Percentiles rank a stretch among this genome's conserved stretches.
Evolutionary conservation across 2,797 vertebrate species (phyloP).

Genomic region (Lagodon rhomboides): DNA sequence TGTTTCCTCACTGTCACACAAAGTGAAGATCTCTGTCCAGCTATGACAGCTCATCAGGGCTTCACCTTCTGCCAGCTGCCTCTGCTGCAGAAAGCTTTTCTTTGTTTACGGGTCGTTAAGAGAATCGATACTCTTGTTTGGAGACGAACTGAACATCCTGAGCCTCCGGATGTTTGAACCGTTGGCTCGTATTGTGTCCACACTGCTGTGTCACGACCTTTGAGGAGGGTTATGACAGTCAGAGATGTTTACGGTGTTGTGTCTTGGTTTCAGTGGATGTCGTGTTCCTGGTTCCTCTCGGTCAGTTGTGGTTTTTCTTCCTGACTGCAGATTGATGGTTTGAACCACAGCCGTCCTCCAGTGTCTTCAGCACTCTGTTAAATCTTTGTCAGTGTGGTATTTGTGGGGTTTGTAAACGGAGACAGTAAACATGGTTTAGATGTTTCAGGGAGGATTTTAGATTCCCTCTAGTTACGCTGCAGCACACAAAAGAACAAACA

Average conservation of each 20-base stretch:
- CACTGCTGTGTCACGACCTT: background rate
- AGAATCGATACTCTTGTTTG: constrained; percentile 7
- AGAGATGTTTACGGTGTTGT: background rate
- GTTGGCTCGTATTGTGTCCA: background rate
- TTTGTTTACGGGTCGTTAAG: background rate
- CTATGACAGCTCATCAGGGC: background rate
- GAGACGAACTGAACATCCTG: constrained; percentile 10
- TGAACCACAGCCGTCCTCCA: background rate
- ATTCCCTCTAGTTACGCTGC: background rate
- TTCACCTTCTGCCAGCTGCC: background rate
- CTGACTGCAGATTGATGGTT: background rate
- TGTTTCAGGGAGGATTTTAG: constrained; percentile 14
- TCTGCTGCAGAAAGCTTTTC: background rate
- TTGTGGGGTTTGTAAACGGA: background rate
- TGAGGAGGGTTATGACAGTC: background rate
- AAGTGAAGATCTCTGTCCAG: too few species aligned
- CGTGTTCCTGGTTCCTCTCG: constrained; percentile 16
- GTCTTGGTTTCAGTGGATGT: constrained; percentile 14
- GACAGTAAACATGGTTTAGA: constrained; percentile 4
- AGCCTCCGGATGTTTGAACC: background rate
- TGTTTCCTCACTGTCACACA: too few species aligned
- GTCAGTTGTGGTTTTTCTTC: constrained; percentile 18
- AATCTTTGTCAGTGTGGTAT: constrained; percentile 11
- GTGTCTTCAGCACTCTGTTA: constrained; percentile 16
- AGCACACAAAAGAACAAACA: constrained; percentile 15